Evolutionary conservation across 2,888 invertebrate genomes (phyloP).

Genomic region (Macrosoma leucophasiata): DNA sequence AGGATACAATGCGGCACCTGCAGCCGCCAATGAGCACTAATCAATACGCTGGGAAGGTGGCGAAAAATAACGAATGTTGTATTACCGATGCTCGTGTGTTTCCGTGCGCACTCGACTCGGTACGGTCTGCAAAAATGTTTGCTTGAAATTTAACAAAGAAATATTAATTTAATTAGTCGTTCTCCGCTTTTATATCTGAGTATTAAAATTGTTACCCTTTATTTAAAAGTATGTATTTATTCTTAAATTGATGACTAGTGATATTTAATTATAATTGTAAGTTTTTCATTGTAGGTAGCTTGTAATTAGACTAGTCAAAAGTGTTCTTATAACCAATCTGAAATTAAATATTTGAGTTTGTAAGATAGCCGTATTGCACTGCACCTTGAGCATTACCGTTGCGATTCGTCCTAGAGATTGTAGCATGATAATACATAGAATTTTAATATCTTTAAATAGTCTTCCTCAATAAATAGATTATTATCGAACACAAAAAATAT

Average conservation of each 20-base stretch:
- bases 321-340: slow-evolving; percentile 12
- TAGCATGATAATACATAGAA: too few species aligned
- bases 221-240: not conserved
- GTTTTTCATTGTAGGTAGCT: not conserved
- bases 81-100: slow-evolving; percentile 63
- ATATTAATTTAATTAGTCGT: slow-evolving; percentile 2
- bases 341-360: slow-evolving; percentile 3
- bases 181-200: not conserved
- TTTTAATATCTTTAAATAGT: too few species aligned
- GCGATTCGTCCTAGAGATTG: too few species aligned
- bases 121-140: slow-evolving; percentile 41
- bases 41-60: slow-evolving; percentile 65
- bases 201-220: slow-evolving; percentile 1
- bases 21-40: slow-evolving; percentile 64
- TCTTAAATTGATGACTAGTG: not conserved
- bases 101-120: slow-evolving; percentile 42
- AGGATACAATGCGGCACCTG: too few species aligned
- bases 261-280: not conserved
- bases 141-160: too few species aligned
- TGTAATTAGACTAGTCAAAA: not conserved
- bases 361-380: not conserved
- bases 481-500: too few species aligned
- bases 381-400: too few species aligned
- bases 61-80: slow-evolving; percentile 73
- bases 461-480: too few species aligned